These are phyloP conservation scores for Falco columbarius DNA, from an alignment of 2,797 vertebrate genomes.

Conservation along the genomic window DNA sequence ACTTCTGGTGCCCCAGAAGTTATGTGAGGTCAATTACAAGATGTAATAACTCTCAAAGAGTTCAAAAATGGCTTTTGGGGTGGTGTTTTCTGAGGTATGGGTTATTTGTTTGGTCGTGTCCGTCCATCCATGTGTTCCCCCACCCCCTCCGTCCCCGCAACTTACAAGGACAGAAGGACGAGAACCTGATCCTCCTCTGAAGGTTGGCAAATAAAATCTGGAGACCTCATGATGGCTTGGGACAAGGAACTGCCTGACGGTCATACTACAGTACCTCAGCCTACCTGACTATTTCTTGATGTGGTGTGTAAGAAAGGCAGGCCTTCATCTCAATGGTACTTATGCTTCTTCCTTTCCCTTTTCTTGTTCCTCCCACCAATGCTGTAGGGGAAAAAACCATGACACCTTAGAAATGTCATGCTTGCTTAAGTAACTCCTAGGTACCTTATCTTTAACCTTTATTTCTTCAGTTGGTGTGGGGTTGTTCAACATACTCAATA, in stretches of 20 bases:
- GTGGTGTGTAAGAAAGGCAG: not conserved
- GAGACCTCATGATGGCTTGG: not conserved
- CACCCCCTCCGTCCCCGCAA: no score
- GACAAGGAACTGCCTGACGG: not conserved
- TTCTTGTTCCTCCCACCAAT: not conserved
- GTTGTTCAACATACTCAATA: not conserved
- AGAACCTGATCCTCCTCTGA: not conserved
- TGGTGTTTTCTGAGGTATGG: not conserved
- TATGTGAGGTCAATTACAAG: not conserved
- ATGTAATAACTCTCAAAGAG: not conserved
- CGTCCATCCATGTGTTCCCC: no score
- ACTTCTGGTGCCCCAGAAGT: not conserved
- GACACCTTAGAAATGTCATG: not conserved
- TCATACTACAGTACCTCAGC: not conserved
- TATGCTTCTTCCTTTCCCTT: not conserved
- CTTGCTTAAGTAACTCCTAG: not conserved
- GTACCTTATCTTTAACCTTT: not conserved
- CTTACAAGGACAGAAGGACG: not conserved
- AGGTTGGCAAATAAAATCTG: not conserved
- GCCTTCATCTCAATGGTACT: not conserved
- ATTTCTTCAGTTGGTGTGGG: not conserved
- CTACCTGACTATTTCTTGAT: not conserved
- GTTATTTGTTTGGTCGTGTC: not conserved
- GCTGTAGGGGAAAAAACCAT: not conserved
- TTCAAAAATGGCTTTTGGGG: not conserved